Evolutionary conservation across 2,113 vertebrate genomes (phyloP).

Genomic region (Steatornis caripensis): DNA sequence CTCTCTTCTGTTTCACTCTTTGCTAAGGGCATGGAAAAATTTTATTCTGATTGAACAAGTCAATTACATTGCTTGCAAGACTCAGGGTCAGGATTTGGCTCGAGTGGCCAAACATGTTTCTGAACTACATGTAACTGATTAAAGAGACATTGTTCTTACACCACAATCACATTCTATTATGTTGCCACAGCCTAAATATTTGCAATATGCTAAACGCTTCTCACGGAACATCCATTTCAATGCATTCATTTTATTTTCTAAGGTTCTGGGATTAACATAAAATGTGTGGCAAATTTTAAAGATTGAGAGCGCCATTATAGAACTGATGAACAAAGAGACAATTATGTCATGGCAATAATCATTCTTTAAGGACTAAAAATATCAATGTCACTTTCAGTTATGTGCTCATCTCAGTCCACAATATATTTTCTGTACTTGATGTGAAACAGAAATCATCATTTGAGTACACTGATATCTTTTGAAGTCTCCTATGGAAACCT

Average conservation of each 20-base stretch:
- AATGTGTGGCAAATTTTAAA: background rate
- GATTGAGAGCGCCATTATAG: background rate
- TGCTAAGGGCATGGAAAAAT: background rate
- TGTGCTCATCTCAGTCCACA: background rate
- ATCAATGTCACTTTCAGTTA: background rate
- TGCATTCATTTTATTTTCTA: background rate
- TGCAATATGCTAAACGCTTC: background rate
- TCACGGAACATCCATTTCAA: background rate
- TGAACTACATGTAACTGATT: background rate
- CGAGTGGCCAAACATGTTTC: background rate
- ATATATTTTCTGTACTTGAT: background rate
- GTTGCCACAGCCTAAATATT: background rate
- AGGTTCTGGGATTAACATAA: background rate
- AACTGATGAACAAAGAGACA: background rate
- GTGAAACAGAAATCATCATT: background rate
- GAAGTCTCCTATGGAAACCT: background rate
- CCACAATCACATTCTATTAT: background rate
- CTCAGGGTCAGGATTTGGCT: background rate
- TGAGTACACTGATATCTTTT: background rate
- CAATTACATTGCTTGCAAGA: background rate
- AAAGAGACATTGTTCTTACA: background rate
- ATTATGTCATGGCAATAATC: background rate
- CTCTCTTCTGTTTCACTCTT: background rate
- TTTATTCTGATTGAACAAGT: background rate
- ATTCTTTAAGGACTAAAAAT: background rate